phyloP scores from a whole-genome alignment of 2,113 vertebrate species.

The Bubo scandiacus region DNA sequence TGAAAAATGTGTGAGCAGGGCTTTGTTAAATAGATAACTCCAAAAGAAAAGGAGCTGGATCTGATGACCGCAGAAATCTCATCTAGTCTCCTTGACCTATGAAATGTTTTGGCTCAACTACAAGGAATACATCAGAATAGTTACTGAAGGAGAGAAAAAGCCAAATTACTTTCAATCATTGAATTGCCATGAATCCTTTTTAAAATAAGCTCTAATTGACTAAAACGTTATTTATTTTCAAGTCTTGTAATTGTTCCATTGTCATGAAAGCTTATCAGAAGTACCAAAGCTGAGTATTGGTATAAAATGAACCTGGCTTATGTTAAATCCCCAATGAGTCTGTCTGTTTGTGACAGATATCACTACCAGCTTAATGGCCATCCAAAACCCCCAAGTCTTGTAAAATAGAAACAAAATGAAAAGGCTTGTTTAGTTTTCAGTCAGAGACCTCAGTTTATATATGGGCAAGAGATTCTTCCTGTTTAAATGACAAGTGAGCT shows the following conservation, averaged over 20 bases:
- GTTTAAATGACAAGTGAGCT: not conserved
- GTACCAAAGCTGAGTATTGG: not conserved
- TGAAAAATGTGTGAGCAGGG: not conserved
- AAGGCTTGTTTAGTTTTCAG: not conserved
- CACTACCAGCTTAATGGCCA: not conserved
- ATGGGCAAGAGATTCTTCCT: not conserved
- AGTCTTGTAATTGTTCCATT: constrained; percentile 3
- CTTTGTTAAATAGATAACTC: not conserved
- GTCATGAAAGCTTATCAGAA: constrained; percentile 20
- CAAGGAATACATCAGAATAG: not conserved
- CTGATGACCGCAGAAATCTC: not conserved
- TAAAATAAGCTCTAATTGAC: constrained; percentile 1
- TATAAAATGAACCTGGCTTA: not conserved
- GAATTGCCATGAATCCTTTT: not conserved
- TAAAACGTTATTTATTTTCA: constrained; percentile 23
- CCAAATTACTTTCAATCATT: not conserved
- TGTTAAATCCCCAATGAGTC: not conserved
- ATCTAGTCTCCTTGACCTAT: not conserved
- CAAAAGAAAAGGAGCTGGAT: not conserved
- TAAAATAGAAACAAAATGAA: not conserved
- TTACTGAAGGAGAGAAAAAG: not conserved
- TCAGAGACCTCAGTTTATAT: not conserved
- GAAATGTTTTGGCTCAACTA: not conserved
- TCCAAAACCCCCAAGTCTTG: not conserved
- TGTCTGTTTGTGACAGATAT: not conserved